Base-by-base conservation (phyloP, 1,140 invertebrate genomes). In the Lucilia cuprina region DNA sequence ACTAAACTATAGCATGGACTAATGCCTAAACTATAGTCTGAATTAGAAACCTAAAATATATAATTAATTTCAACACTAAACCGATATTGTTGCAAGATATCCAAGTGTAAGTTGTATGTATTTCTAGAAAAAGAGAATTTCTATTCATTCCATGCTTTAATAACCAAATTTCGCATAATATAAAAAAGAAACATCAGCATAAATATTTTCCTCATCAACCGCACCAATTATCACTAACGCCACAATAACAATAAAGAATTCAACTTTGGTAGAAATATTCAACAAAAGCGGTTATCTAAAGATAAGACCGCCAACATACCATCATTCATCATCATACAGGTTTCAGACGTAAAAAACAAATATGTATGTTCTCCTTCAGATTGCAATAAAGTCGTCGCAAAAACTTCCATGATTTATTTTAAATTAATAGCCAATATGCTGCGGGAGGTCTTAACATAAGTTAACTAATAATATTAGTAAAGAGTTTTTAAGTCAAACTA, bases 391-490 rank as follows among this genome's bases (percentile, higher is more conserved):
- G 77, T 80, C 77, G 41, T 80, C 41, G 77, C 21, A 80, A 80
- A 80, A 49, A 12, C 17, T n/a, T 17, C 12, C 21, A 80, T 80
- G 77, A 80, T 80, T 80, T 80, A 80, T 80, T n/a, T 21, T 7
- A 80, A 50, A 49, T 80, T 80, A 80, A 80, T n/a, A 80, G 41
- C 77, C 77, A 77, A 77, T 77, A 77, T 77, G 30, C 74, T 77
- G 74, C 74, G 74, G 74, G 74, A 77, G 74, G 74, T 77, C 74
- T 17, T 35, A n/a, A n/a, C 74, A 77, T 77, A 14, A 41, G 50
- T 55, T 55, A 8, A 17, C 50, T 55, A 55, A 55, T 12, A 55
- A 55, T 41, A 55, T 7, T 17, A 55, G 13, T 55, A 17, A 13
- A 7, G 50, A 55, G 50, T 55, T 55, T 55, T 5, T 12, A 41